Evolutionary conservation across 1,140 invertebrate genomes (phyloP).

Genomic region (Telenomus remus): DNA sequence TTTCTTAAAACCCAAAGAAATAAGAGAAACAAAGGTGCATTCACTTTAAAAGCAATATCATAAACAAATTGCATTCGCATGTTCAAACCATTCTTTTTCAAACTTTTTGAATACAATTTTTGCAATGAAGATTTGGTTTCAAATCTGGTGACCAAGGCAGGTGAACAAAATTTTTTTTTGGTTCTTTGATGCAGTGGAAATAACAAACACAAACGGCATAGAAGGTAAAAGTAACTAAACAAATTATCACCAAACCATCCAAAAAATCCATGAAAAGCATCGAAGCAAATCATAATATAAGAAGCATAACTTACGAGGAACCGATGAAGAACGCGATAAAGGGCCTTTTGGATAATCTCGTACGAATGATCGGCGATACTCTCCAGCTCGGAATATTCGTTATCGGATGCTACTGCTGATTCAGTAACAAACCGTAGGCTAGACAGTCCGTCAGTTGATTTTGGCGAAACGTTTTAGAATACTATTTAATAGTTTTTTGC

Average conservation of each 20-base stretch:
- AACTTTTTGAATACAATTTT: too few species aligned
- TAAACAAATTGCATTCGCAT: too few species aligned
- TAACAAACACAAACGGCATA: too few species aligned
- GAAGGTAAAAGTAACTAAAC: conserved; percentile 14
- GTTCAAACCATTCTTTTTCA: too few species aligned
- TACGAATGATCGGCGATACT: conserved; percentile 68
- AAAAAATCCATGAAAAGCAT: conserved; percentile 64
- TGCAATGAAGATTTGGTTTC: too few species aligned
- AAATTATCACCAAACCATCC: conserved; percentile 35
- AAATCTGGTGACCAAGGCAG: too few species aligned
- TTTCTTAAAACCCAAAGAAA: too few species aligned
- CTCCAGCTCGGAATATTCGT: conserved; percentile 69
- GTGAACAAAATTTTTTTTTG: too few species aligned
- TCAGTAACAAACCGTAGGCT: conserved; percentile 43
- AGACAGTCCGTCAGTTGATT: conserved; percentile 60
- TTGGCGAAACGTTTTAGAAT: conserved; percentile 54
- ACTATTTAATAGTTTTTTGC: conserved; percentile 34
- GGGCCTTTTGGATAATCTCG: conserved; percentile 71
- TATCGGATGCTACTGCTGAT: conserved; percentile 64
- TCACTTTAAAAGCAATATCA: conserved; percentile 6
- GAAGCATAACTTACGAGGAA: conserved; percentile 77
- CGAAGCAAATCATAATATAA: conserved; percentile 77
- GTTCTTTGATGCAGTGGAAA: too few species aligned
- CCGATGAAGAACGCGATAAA: conserved; percentile 73
- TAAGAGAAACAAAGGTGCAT: too few species aligned